Evolutionary conservation across 2,113 vertebrate genomes (phyloP).

Genomic region (Hippocampus guttulatus): DNA sequence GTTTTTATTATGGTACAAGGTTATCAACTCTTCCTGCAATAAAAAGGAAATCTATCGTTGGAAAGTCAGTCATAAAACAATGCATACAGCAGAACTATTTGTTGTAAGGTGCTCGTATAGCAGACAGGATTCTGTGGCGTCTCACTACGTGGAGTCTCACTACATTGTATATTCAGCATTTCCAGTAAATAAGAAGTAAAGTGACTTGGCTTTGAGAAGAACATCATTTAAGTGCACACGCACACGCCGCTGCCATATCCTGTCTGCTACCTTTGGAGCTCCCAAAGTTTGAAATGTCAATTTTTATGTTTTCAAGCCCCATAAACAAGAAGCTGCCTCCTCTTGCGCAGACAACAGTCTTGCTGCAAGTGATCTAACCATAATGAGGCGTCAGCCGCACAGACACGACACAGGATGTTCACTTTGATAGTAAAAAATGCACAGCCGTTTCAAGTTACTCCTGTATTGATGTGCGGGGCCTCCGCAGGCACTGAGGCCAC

Average conservation of each 20-base stretch:
- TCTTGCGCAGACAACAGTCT: conserved; percentile 66
- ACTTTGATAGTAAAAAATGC: conserved; percentile 61
- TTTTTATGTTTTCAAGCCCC: conserved; percentile 59
- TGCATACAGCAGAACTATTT: background rate
- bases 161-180: conserved; percentile 6
- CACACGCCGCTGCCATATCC: conserved; percentile 45
- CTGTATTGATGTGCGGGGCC: conserved; percentile 46
- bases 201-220: conserved; percentile 9
- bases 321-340: conserved; percentile 51
- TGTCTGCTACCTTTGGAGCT: conserved; percentile 53
- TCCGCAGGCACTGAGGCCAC: conserved; percentile 23
- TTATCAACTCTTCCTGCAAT: background rate
- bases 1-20: background rate
- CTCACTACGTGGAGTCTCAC: conserved; percentile 1
- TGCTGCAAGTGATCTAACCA: conserved; percentile 67
- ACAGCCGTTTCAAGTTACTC: conserved; percentile 46
- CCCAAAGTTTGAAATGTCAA: conserved; percentile 64
- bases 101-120: background rate
- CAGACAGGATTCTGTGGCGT: background rate
- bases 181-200: conserved; percentile 1
- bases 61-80: background rate
- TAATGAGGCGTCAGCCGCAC: conserved; percentile 62
- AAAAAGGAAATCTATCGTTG: background rate
- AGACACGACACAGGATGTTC: conserved; percentile 66
- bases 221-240: conserved; percentile 19